Base-by-base conservation (phyloP, 2,113 vertebrate genomes). In the Tringa solitaria region DNA sequence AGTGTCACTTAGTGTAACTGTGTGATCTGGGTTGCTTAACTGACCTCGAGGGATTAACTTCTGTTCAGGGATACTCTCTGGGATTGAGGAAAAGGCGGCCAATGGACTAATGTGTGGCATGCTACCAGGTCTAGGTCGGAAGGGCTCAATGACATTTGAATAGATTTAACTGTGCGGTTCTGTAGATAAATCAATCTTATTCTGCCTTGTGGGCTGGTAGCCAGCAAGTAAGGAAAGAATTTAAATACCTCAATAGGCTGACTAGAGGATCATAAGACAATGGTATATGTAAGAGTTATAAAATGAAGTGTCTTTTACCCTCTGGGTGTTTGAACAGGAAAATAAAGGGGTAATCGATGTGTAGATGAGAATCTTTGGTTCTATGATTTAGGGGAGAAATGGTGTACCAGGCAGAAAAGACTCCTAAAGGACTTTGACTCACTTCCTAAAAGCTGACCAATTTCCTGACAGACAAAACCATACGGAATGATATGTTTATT, bases 1-100 rank as follows among this genome's bases (percentile, higher is more conserved):
- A 88, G 83, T 76, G 86, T 91, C 60, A 65, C 32, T 89, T 65
- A 43, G 33, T 61, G 43, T 69, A 94, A 75, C 69, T 82, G 56
- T 94, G 24, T 91, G 87, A 95, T 95, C 69, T 85, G 32, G 8
- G 30, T 84, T 82, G 60, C 65, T 96, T 84, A 89, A 84, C 35
- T 82, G 74, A 76, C 69, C 91, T 89, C 56, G 85, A 81, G 91
- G 43, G 53, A 91, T 96, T 85, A 79, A 84, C 43, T 91, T 89
- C 30, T 48, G 10, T 65, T 84, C 43, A 5, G 53, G 67, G 35
- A 57, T 43, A 48, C 53, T 82, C 77, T 37, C 57, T 76, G 91
- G 67, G 35, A 76, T 1, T 72, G 57, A 87, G 39, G 43, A 60
- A 82, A 84, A 92, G 35, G 37, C 43, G 75, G 48, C 33, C 73